Percentiles rank a stretch among this genome's conserved stretches.
Conservation (phyloP, 2,113 vertebrate species). For the Callaeas wilsoni region DNA sequence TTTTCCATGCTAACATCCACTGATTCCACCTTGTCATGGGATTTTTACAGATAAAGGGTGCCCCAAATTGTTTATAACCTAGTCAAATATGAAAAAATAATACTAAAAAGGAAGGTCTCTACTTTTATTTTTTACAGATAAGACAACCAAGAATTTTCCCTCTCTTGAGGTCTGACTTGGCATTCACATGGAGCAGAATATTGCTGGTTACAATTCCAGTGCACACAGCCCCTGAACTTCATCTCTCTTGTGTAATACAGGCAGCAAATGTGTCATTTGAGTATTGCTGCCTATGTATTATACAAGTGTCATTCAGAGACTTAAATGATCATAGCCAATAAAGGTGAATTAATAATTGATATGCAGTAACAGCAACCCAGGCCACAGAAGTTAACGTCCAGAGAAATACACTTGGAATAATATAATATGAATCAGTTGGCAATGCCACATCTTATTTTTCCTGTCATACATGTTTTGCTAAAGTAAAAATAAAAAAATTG, state of each 20-base stretch:
- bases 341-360: conserved; percentile 15
- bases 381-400: neutral
- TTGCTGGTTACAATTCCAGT: neutral
- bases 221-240: neutral
- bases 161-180: neutral
- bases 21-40: neutral
- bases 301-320: conserved; percentile 5
- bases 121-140: neutral
- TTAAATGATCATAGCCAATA: neutral
- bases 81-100: neutral
- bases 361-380: neutral
- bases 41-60: neutral
- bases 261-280: neutral
- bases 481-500: neutral
- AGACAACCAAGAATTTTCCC: neutral
- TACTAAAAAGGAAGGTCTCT: neutral
- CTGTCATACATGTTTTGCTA: neutral
- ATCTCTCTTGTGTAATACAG: neutral
- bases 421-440: neutral
- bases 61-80: neutral
- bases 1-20: neutral
- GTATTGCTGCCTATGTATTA: neutral
- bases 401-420: conserved; percentile 8
- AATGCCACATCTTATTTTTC: neutral
- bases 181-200: neutral